Conservation (phyloP, 2,797 vertebrate genomes). For the Acrocephalus scirpaceus region DNA sequence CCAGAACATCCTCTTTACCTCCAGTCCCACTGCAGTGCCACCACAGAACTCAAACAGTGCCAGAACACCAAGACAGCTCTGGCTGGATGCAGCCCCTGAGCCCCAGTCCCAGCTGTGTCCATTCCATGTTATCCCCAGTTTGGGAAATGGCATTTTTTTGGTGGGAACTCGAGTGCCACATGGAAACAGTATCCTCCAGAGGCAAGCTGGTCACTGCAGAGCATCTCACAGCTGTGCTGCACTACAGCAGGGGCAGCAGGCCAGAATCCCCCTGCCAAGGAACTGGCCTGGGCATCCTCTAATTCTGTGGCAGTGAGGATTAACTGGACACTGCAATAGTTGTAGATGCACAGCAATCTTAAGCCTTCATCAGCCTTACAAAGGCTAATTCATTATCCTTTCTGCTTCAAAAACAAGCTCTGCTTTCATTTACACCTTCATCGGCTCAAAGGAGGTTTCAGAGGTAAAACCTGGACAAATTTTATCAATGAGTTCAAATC, state of each 20-base stretch:
- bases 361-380: neutral
- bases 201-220: rapidly evolving
- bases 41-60: neutral
- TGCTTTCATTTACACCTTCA: neutral
- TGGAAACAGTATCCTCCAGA: neutral
- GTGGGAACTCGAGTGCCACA: neutral
- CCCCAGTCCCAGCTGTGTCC: rapidly evolving
- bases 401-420: neutral
- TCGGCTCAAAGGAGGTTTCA: neutral
- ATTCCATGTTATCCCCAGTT: neutral
- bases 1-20: neutral
- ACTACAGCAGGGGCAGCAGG: neutral
- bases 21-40: neutral
- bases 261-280: neutral
- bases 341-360: neutral
- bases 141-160: neutral
- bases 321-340: neutral
- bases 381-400: neutral
- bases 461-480: neutral
- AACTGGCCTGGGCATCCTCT: neutral
- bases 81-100: neutral
- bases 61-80: neutral
- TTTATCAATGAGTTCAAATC: slow-evolving; percentile 52
- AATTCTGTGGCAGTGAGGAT: neutral
- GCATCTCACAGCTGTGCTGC: neutral